These are phyloP conservation scores for Pseudoips prasinana DNA, from an alignment of 2,888 invertebrate species.

Conservation along the genomic window DNA sequence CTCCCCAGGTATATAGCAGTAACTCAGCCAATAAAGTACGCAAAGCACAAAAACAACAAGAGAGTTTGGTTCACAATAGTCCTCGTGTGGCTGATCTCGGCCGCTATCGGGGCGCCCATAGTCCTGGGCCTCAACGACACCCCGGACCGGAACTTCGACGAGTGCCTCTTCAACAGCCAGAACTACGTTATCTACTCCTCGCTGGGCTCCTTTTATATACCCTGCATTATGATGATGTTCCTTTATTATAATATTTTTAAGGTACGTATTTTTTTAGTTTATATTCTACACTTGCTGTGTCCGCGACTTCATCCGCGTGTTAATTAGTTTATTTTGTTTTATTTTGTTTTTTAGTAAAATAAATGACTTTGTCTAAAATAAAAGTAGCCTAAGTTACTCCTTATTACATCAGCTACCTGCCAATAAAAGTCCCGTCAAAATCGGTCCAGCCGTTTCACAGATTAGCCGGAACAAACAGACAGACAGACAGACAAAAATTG, in stretches of 20 bases:
- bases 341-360: no score
- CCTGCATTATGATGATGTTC: constrained; percentile 98
- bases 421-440: no score
- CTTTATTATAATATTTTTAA: constrained; percentile 98
- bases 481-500: no score
- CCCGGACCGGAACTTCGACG: constrained; percentile 89
- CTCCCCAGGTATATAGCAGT: constrained; percentile 97
- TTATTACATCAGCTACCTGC: no score
- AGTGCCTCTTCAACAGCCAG: constrained; percentile 98
- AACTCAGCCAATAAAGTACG: constrained; percentile 99
- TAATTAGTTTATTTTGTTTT: no score
- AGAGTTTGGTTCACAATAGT: constrained; percentile 97
- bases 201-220: constrained; percentile 98
- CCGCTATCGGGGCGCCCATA: constrained; percentile 97
- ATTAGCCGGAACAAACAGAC: no score
- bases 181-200: constrained; percentile 99
- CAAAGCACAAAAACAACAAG: constrained; percentile 97
- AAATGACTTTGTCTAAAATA: no score
- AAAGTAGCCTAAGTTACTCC: no score
- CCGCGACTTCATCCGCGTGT: no score
- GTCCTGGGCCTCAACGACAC: constrained; percentile 97
- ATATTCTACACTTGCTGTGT: no score
- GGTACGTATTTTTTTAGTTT: constrained; percentile 87
- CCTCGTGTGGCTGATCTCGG: constrained; percentile 95
- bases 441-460: no score